These are phyloP conservation scores for Nysson spinosus DNA, from an alignment of 2,888 invertebrate species.

Conservation along the genomic window DNA sequence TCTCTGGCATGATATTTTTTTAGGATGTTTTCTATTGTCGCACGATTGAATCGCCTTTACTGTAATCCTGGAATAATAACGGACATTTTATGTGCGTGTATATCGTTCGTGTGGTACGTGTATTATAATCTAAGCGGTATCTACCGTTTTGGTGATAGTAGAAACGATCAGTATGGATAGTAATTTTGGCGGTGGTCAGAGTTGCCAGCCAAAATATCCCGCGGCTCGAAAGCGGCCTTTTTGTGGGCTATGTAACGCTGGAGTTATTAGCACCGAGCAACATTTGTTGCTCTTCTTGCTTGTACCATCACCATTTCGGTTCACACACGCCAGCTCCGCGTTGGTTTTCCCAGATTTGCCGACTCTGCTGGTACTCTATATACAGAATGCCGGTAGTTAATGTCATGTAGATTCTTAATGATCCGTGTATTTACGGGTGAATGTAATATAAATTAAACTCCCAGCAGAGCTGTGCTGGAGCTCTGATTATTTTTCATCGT, in stretches of 20 bases:
- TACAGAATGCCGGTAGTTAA: background rate
- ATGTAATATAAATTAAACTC: too few relatives aligned
- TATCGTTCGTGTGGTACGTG: conserved; percentile 5
- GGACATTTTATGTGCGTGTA: background rate
- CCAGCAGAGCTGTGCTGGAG: too few relatives aligned
- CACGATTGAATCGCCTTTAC: conserved; percentile 23
- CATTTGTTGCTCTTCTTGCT: conserved; percentile 62
- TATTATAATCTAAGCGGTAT: conserved; percentile 48
- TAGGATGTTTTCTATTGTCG: conserved; percentile 14
- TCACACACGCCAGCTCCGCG: conserved; percentile 13
- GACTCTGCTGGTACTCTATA: conserved; percentile 1
- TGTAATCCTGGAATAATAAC: background rate
- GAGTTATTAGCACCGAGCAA: conserved; percentile 63
- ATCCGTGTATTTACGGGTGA: too few relatives aligned
- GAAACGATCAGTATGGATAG: conserved; percentile 54
- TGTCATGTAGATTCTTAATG: too few relatives aligned
- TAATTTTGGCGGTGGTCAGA: conserved; percentile 60
- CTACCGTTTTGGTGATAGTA: conserved; percentile 32
- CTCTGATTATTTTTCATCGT: too few relatives aligned
- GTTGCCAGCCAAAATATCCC: conserved; percentile 62
- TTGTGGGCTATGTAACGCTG: conserved; percentile 56
- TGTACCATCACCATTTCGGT: conserved; percentile 27
- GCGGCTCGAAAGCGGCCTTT: conserved; percentile 61
- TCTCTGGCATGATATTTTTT: background rate
- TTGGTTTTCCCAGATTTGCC: conserved; percentile 23